These are phyloP conservation scores for Bryconaethiops microstoma DNA, from an alignment of 2,797 vertebrate species.

Conservation along the genomic window DNA sequence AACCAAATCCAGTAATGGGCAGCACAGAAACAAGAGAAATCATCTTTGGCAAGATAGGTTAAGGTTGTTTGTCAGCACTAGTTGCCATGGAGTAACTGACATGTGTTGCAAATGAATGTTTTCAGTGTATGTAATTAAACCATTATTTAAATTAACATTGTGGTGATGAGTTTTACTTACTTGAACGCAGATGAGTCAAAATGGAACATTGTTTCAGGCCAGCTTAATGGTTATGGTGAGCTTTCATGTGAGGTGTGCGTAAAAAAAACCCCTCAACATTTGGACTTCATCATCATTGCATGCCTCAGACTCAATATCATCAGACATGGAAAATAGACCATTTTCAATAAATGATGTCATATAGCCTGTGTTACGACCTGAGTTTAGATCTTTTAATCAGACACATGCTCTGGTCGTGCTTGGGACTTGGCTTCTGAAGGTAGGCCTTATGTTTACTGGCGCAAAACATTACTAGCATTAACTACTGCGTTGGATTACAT, in stretches of 20 bases:
- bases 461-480: neutral
- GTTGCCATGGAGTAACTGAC: neutral
- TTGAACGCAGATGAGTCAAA: constrained; percentile 10
- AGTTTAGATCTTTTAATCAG: constrained; percentile 12
- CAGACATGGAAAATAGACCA: constrained; percentile 23
- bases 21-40: neutral
- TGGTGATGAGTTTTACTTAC: constrained; percentile 2
- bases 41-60: neutral
- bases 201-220: neutral
- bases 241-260: constrained; percentile 1
- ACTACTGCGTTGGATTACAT: neutral
- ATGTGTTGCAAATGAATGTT: constrained; percentile 15
- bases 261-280: constrained; percentile 35
- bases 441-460: constrained; percentile 7
- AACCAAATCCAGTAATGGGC: neutral
- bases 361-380: neutral
- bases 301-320: constrained; percentile 28
- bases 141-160: constrained; percentile 34
- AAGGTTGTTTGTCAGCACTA: neutral
- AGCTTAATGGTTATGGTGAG: neutral
- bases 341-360: constrained; percentile 40
- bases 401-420: neutral
- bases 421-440: constrained; percentile 9
- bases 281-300: constrained; percentile 38
- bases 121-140: constrained; percentile 49